Conservation (phyloP, 2,797 vertebrate genomes). For the Rhadinocentrus ornatus region DNA sequence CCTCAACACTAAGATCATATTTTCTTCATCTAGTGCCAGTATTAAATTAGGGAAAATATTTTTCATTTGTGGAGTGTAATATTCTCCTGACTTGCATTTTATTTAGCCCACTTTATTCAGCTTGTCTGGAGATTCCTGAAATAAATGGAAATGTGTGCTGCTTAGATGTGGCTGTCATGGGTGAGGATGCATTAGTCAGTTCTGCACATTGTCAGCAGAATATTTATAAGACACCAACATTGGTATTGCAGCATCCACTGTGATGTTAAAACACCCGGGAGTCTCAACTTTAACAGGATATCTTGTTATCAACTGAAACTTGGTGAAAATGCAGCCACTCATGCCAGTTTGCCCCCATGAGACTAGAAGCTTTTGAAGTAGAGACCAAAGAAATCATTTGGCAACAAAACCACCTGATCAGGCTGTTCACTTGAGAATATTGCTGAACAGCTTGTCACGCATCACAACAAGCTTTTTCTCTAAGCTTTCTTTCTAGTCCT, state of each 20-base stretch:
- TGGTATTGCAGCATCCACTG: conserved; percentile 5
- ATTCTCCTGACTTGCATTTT: conserved; percentile 11
- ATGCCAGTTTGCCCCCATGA: conserved; percentile 33
- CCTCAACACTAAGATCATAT: neutral
- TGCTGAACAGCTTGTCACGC: conserved; percentile 27
- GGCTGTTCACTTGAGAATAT: conserved; percentile 28
- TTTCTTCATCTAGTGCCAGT: conserved; percentile 6
- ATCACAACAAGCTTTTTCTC: conserved; percentile 26
- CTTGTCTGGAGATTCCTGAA: conserved; percentile 14
- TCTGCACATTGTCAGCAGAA: conserved; percentile 30
- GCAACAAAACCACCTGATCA: conserved; percentile 47
- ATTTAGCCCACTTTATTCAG: conserved; percentile 2
- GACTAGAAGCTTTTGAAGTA: conserved; percentile 46
- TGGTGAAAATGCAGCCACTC: conserved; percentile 34
- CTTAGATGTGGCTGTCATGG: conserved; percentile 12
- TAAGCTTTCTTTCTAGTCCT: neutral
- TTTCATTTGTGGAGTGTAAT: conserved; percentile 2
- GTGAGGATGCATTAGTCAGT: conserved; percentile 21
- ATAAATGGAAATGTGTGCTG: conserved; percentile 25
- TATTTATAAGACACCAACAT: conserved; percentile 32
- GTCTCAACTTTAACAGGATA: conserved; percentile 7
- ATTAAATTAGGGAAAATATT: neutral
- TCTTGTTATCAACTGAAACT: conserved; percentile 40
- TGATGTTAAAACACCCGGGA: conserved; percentile 30
- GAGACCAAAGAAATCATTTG: conserved; percentile 55